phyloP scores from a whole-genome alignment of 2,113 vertebrate genomes.

The Chroicocephalus ridibundus region DNA sequence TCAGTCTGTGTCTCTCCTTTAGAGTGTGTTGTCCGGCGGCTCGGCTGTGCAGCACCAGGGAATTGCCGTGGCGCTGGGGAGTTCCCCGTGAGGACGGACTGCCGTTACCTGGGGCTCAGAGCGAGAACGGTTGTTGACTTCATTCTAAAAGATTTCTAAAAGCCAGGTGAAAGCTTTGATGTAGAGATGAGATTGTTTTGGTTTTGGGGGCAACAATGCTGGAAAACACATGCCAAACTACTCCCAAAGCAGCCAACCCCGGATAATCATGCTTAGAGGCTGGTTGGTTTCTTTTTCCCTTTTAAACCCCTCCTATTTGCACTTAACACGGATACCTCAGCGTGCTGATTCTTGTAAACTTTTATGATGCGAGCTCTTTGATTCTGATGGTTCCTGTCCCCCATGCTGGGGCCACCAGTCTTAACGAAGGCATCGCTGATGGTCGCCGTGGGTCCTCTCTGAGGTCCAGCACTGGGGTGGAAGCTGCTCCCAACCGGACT shows the following conservation, averaged over 20 bases:
- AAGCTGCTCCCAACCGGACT: neutral
- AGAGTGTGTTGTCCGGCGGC: too few species aligned
- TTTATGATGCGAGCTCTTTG: rapidly evolving
- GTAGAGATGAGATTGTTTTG: neutral
- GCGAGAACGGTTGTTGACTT: neutral
- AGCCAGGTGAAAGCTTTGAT: neutral
- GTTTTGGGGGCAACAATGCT: neutral
- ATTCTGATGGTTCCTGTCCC: neutral
- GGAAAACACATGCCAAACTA: rapidly evolving
- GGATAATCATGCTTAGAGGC: rapidly evolving
- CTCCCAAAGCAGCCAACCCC: neutral
- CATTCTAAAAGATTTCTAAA: neutral
- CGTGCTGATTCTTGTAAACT: neutral
- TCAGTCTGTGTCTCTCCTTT: rapidly evolving
- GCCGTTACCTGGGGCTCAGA: rapidly evolving
- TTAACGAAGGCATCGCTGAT: rapidly evolving
- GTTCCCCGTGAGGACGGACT: rapidly evolving
- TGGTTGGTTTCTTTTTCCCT: neutral
- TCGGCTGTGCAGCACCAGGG: rapidly evolving
- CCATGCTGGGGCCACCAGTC: neutral
- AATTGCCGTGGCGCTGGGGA: neutral
- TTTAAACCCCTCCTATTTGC: neutral
- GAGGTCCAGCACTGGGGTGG: neutral
- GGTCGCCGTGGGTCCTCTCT: neutral
- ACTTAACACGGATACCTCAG: rapidly evolving